Conservation (phyloP, 1,140 invertebrate species). For the Mizuhopecten yessoensis region DNA sequence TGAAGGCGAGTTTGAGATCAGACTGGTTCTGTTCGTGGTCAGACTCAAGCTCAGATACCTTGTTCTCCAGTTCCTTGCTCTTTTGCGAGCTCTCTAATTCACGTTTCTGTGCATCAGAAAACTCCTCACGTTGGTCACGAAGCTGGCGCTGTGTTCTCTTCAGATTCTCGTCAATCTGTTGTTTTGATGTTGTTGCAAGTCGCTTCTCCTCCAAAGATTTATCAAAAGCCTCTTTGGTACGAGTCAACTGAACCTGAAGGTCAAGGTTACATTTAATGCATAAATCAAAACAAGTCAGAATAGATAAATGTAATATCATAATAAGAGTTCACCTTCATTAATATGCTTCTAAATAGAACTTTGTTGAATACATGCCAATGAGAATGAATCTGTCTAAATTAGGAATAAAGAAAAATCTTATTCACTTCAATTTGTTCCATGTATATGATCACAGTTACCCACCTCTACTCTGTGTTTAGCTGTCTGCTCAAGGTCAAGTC, state of each 20-base stretch:
- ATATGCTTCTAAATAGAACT: too few species aligned
- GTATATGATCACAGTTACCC: too few species aligned
- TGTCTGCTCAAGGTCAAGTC: conserved; percentile 94
- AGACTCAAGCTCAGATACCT: conserved; percentile 81
- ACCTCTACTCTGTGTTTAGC: conserved; percentile 92
- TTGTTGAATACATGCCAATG: too few species aligned
- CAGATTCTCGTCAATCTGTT: conserved; percentile 89
- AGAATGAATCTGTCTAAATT: too few species aligned
- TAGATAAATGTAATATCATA: too few species aligned
- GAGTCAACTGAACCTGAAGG: conserved; percentile 88
- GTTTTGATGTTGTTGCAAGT: conserved; percentile 88
- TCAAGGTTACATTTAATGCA: conserved; percentile 38
- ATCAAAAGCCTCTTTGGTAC: conserved; percentile 93
- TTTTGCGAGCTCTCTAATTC: conserved; percentile 90
- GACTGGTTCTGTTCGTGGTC: conserved; percentile 84
- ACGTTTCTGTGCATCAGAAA: conserved; percentile 86
- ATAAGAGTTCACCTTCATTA: too few species aligned
- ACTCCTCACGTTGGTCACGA: conserved; percentile 90
- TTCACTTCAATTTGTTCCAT: too few species aligned
- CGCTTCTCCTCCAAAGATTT: conserved; percentile 90
- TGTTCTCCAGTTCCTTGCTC: conserved; percentile 82
- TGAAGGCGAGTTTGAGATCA: conserved; percentile 91
- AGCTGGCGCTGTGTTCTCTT: conserved; percentile 89
- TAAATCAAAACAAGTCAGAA: too few species aligned
- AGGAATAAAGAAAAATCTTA: too few species aligned